Evolutionary conservation across 1,140 invertebrate species (phyloP).

Genomic region (Hycleus cichorii): DNA sequence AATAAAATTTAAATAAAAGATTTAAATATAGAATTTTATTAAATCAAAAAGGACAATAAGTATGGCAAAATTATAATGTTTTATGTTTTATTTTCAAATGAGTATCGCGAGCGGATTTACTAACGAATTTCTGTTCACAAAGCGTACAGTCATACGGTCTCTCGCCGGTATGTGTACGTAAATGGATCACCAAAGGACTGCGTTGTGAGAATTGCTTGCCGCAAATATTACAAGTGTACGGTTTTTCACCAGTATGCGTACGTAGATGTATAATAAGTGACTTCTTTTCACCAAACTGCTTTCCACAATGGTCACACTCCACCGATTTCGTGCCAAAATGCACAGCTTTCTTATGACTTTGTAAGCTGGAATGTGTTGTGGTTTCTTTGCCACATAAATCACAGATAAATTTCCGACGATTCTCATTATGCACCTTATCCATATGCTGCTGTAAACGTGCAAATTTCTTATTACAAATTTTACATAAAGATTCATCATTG

Average conservation of each 20-base stretch:
- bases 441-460: too few relatives aligned
- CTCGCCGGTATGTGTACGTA: slow-evolving; percentile 43
- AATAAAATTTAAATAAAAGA: too few relatives aligned
- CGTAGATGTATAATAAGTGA: slow-evolving; percentile 7
- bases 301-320: slow-evolving; percentile 57
- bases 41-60: neutral
- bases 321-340: slow-evolving; percentile 66
- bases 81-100: neutral
- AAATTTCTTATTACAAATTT: too few relatives aligned
- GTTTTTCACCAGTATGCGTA: slow-evolving; percentile 16
- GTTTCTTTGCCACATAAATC: slow-evolving; percentile 73
- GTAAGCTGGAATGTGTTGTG: slow-evolving; percentile 55
- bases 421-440: too few relatives aligned
- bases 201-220: slow-evolving; percentile 25
- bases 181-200: slow-evolving; percentile 32
- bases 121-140: slow-evolving; percentile 32
- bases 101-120: neutral
- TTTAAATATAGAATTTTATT: too few relatives aligned
- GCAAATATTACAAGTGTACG: slow-evolving; percentile 9
- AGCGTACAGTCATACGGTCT: slow-evolving; percentile 44
- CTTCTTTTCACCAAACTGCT: slow-evolving; percentile 44
- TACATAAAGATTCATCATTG: too few relatives aligned
- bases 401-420: slow-evolving; percentile 34
- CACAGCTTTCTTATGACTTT: slow-evolving; percentile 54
- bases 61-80: neutral